phyloP scores from a whole-genome alignment of 2,113 vertebrate species.

The Antennarius striatus region DNA sequence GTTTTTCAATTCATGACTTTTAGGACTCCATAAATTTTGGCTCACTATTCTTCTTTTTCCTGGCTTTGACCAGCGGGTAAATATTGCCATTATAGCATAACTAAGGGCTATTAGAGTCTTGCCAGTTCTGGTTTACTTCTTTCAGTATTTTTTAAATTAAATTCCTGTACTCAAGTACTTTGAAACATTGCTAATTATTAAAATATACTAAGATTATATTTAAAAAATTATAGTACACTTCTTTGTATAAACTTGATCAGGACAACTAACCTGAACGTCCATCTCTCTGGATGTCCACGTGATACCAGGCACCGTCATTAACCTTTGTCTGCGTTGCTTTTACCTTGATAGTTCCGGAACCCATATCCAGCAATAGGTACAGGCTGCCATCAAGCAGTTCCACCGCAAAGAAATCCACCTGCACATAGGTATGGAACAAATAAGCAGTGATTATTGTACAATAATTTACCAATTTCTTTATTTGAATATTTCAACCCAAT shows the following conservation, averaged over 20 bases:
- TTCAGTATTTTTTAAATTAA: too few relatives aligned
- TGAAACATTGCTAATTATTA: too few relatives aligned
- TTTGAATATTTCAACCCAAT: neutral
- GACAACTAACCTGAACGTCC: slow-evolving; percentile 90
- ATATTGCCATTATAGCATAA: too few relatives aligned
- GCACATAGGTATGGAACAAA: slow-evolving; percentile 4
- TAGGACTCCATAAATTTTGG: too few relatives aligned
- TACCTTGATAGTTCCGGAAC: slow-evolving; percentile 98
- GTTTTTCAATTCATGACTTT: too few relatives aligned
- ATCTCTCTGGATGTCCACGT: slow-evolving; percentile 97
- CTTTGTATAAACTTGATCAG: neutral
- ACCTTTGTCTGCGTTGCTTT: slow-evolving; percentile 98
- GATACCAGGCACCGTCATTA: slow-evolving; percentile 97
- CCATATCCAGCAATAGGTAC: slow-evolving; percentile 96
- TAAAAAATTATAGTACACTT: neutral
- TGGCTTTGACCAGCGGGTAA: too few relatives aligned
- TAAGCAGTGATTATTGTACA: neutral
- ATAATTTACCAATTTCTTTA: neutral
- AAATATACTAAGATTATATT: too few relatives aligned
- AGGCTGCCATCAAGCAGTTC: slow-evolving; percentile 96
- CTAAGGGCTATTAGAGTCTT: too few relatives aligned
- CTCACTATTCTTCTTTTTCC: too few relatives aligned
- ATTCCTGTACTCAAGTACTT: neutral
- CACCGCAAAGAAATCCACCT: slow-evolving; percentile 97
- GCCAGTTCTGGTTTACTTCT: too few relatives aligned